Percentiles rank a stretch among this genome's conserved stretches.
phyloP scores from a whole-genome alignment of 1,140 invertebrate species.

The Antheraea pernyi region DNA sequence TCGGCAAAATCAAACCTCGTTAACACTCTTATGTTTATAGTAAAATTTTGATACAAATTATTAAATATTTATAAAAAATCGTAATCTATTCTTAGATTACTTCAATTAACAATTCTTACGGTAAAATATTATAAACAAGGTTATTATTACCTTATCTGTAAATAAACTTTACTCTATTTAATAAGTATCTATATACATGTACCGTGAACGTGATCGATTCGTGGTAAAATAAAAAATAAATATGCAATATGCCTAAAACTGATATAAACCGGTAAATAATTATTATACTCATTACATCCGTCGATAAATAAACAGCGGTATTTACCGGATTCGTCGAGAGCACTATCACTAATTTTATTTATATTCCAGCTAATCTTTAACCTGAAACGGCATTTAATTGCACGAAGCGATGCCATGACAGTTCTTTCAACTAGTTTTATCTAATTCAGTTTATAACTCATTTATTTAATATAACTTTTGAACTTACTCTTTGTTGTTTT shows the following conservation, averaged over 20 bases:
- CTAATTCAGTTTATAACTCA: not conserved
- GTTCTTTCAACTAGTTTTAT: conserved; percentile 3
- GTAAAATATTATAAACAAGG: too few relatives aligned
- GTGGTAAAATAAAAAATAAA: too few relatives aligned
- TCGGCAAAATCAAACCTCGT: too few relatives aligned
- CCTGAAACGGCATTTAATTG: not conserved
- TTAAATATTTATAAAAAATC: too few relatives aligned
- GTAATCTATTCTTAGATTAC: not conserved
- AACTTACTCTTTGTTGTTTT: not conserved
- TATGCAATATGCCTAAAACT: too few relatives aligned
- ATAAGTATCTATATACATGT: too few relatives aligned
- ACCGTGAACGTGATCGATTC: too few relatives aligned
- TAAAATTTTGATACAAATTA: too few relatives aligned
- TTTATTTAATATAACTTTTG: not conserved
- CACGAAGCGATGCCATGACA: not conserved
- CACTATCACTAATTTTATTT: not conserved
- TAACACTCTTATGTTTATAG: too few relatives aligned
- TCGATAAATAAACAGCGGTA: not conserved
- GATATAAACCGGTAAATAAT: not conserved
- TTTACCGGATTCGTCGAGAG: not conserved
- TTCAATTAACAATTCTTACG: not conserved
- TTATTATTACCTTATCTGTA: too few relatives aligned
- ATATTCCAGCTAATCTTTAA: not conserved
- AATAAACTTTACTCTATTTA: too few relatives aligned
- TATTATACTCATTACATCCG: not conserved